These are phyloP conservation scores for Lagorchestes hirsutus DNA, from an alignment of 2,797 vertebrate species.

Conservation along the genomic window DNA sequence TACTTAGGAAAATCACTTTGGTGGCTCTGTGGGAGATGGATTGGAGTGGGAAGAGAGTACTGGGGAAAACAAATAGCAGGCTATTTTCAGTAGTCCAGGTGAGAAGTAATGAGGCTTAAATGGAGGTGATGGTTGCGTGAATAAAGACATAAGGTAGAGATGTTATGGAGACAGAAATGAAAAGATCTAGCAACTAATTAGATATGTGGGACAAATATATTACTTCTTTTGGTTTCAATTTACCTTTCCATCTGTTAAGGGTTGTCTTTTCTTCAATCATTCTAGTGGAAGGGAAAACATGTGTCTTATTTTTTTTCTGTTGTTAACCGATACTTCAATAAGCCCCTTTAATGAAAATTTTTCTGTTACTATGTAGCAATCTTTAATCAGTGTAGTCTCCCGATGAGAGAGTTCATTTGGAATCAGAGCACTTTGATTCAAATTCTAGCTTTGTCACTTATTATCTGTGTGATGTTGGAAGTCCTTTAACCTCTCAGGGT, in stretches of 20 bases:
- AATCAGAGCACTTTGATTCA: background rate
- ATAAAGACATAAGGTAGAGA: background rate
- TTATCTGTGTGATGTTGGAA: background rate
- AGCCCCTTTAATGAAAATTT: background rate
- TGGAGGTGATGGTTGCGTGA: too few relatives aligned
- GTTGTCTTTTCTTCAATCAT: background rate
- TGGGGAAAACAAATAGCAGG: background rate
- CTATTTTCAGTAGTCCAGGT: background rate
- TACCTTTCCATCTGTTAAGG: background rate
- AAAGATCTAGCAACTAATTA: background rate
- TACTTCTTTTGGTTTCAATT: background rate
- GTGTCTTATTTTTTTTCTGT: background rate
- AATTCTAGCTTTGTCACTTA: background rate
- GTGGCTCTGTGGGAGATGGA: background rate
- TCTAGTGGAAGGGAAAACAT: background rate
- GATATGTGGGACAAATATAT: background rate
- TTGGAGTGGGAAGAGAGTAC: background rate
- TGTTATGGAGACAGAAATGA: background rate
- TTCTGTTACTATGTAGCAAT: background rate
- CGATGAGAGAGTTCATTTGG: background rate
- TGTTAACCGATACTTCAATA: background rate
- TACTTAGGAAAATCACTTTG: background rate
- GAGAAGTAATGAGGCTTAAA: background rate
- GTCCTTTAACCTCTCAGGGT: background rate
- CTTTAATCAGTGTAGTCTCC: background rate